Percentiles rank a stretch among this genome's conserved stretches.
phyloP scores from a whole-genome alignment of 2,888 invertebrate species.

The Axea sp. region DNA sequence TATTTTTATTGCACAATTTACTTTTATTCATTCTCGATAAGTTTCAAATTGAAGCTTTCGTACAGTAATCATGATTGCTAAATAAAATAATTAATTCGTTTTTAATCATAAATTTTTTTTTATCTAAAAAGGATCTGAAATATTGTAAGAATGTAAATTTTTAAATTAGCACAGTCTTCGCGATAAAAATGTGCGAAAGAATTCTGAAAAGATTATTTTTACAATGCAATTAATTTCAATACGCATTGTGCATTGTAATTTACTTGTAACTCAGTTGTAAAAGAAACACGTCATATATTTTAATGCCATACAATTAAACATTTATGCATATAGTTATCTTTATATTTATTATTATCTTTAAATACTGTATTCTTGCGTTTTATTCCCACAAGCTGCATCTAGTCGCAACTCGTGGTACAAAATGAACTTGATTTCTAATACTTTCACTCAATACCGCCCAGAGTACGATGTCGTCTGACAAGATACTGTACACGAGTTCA shows the following conservation, averaged over 20 bases:
- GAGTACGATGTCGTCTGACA: constrained; percentile 8
- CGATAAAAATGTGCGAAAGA: too few relatives aligned
- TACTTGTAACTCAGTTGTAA: too few relatives aligned
- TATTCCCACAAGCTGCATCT: constrained; percentile 23
- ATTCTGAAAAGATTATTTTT: too few relatives aligned
- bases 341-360: constrained; percentile 15
- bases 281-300: constrained; percentile 10
- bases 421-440: constrained; percentile 54
- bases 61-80: too few relatives aligned
- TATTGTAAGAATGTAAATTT: too few relatives aligned
- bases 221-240: too few relatives aligned
- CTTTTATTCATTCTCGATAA: constrained; percentile 2
- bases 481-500: not conserved
- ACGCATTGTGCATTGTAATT: constrained; percentile 1
- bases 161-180: too few relatives aligned
- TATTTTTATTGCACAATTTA: constrained; percentile 8
- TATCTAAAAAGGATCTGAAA: too few relatives aligned
- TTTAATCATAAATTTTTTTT: too few relatives aligned
- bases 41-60: too few relatives aligned
- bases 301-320: constrained; percentile 5
- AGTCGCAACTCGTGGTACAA: constrained; percentile 16
- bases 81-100: too few relatives aligned
- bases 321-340: constrained; percentile 5
- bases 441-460: constrained; percentile 28
- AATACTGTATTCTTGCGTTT: not conserved